Conservation (phyloP, 2,113 vertebrate genomes). For the Cardinalis cardinalis region DNA sequence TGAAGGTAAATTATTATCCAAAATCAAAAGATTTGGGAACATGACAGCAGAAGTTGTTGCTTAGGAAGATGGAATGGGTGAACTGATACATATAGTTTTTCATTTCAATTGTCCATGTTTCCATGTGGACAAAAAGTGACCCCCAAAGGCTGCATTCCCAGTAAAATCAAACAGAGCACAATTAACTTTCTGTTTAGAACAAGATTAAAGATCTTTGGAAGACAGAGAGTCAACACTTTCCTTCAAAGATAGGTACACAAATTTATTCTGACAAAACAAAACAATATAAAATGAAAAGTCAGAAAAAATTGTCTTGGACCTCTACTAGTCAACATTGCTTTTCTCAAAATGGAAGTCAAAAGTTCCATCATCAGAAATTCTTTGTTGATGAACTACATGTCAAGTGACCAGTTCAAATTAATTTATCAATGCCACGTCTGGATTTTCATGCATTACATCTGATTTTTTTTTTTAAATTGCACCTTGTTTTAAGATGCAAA, state of each 20-base stretch:
- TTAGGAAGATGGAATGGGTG: neutral
- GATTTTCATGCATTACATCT: neutral
- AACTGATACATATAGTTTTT: neutral
- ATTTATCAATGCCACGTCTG: neutral
- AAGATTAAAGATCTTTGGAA: conserved; percentile 7
- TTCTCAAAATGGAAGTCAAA: neutral
- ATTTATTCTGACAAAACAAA: conserved; percentile 14
- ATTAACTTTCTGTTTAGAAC: conserved; percentile 4
- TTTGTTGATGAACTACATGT: neutral
- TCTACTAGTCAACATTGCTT: neutral
- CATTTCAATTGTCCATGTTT: neutral
- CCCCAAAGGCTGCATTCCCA: neutral
- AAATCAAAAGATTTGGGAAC: neutral
- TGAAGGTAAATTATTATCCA: neutral
- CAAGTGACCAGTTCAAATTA: neutral
- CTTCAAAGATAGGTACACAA: neutral
- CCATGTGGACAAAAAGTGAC: neutral
- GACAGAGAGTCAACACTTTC: neutral
- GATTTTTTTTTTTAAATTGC: neutral
- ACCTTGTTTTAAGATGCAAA: neutral
- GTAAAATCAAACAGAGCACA: neutral
- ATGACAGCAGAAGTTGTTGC: neutral
- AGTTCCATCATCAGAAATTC: neutral
- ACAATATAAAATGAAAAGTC: neutral
- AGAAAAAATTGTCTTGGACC: neutral